Percentiles rank a stretch among this genome's conserved stretches.
Evolutionary conservation across 2,888 invertebrate genomes (phyloP).

Genomic region (Drosophila formosana): DNA sequence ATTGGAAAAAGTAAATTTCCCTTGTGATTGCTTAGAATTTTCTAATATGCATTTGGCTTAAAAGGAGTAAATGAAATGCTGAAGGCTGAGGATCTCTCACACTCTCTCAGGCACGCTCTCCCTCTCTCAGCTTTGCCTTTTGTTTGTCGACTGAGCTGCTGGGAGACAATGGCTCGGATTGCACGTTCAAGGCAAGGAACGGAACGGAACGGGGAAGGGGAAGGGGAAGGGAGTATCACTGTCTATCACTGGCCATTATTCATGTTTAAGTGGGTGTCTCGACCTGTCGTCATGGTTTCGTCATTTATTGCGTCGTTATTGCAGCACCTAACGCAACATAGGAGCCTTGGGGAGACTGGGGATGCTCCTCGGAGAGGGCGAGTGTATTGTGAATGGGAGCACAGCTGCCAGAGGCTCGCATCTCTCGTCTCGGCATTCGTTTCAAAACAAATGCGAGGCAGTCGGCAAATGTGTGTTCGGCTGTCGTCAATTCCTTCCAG

Average conservation of each 20-base stretch:
- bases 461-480: conserved; percentile 29
- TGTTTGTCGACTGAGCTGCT: conserved; percentile 9
- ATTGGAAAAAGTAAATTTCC: too few relatives aligned
- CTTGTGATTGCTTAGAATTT: too few relatives aligned
- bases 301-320: conserved; percentile 79
- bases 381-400: conserved; percentile 56
- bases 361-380: conserved; percentile 2
- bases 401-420: conserved; percentile 59
- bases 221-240: not conserved
- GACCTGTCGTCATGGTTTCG: conserved; percentile 72
- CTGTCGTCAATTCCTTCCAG: conserved; percentile 57
- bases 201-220: too few relatives aligned
- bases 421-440: conserved; percentile 57
- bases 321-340: conserved; percentile 66
- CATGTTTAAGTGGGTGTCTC: conserved; percentile 78
- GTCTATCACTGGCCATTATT: conserved; percentile 56
- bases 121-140: not conserved
- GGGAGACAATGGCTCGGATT: conserved; percentile 29
- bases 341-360: not conserved
- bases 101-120: not conserved
- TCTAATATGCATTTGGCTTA: too few relatives aligned
- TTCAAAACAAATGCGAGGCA: conserved; percentile 71
- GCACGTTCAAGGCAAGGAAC: not conserved
- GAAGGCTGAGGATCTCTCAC: not conserved
- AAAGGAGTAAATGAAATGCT: too few relatives aligned